Conservation (phyloP, 2,888 invertebrate species). For the Candidula unifasciata region DNA sequence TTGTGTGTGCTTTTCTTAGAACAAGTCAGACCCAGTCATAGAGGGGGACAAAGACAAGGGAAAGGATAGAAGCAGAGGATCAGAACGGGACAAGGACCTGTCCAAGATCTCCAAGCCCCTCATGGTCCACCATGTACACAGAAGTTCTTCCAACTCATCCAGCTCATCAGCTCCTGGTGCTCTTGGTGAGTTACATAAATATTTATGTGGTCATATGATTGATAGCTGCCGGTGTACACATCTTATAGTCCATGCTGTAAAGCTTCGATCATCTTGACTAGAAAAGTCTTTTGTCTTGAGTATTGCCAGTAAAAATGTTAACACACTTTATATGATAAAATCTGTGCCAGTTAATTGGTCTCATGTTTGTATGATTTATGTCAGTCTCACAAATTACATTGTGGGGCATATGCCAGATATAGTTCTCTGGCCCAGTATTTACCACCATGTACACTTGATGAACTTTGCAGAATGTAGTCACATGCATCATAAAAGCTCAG, state of each 20-base stretch:
- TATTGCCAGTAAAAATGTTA: too few species aligned
- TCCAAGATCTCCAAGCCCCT: constrained; percentile 23
- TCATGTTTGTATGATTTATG: not conserved
- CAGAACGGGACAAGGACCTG: constrained; percentile 52
- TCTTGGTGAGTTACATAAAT: constrained; percentile 57
- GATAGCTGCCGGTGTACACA: too few species aligned
- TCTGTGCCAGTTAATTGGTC: not conserved
- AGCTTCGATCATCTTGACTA: too few species aligned
- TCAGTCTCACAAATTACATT: not conserved
- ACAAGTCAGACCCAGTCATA: constrained; percentile 27
- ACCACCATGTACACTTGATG: too few species aligned
- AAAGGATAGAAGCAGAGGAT: constrained; percentile 15
- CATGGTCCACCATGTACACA: constrained; percentile 53
- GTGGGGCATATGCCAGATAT: too few species aligned
- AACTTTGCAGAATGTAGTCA: too few species aligned
- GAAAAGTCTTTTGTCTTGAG: too few species aligned
- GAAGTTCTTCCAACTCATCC: constrained; percentile 65
- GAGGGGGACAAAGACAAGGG: constrained; percentile 33
- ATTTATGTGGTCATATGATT: too few species aligned
- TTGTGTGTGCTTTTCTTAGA: not conserved
- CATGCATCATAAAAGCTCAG: too few species aligned
- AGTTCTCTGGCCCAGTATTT: too few species aligned
- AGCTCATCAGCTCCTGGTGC: constrained; percentile 70
- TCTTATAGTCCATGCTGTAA: too few species aligned
- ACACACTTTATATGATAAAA: too few species aligned